These are phyloP conservation scores for Drosophila asahinai DNA, from an alignment of 1,140 invertebrate genomes.

Conservation along the genomic window DNA sequence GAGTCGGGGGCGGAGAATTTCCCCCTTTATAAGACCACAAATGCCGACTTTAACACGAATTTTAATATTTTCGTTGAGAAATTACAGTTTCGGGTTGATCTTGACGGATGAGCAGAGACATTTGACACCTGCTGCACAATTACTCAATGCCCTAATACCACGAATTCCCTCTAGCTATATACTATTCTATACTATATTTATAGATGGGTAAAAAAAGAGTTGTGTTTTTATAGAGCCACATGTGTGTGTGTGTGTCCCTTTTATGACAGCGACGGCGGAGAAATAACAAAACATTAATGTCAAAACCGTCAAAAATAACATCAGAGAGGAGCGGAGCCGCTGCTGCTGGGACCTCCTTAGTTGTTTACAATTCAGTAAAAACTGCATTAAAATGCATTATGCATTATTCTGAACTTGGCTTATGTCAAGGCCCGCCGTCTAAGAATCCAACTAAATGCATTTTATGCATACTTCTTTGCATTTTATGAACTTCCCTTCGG, in stretches of 20 bases:
- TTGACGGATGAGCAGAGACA: slow-evolving; percentile 62
- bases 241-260: slow-evolving; percentile 58
- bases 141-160: slow-evolving; percentile 75
- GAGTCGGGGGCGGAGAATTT: slow-evolving; percentile 1
- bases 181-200: slow-evolving; percentile 44
- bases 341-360: slow-evolving; percentile 60
- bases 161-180: slow-evolving; percentile 49
- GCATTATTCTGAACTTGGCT: slow-evolving; percentile 49
- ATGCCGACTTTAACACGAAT: slow-evolving; percentile 72
- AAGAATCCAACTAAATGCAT: slow-evolving; percentile 24
- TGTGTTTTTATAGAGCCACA: slow-evolving; percentile 64
- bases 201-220: slow-evolving; percentile 66
- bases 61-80: slow-evolving; percentile 76
- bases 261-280: slow-evolving; percentile 69
- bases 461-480: slow-evolving; percentile 19
- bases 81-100: slow-evolving; percentile 61
- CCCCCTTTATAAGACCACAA: slow-evolving; percentile 75
- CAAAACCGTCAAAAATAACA: slow-evolving; percentile 77
- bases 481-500: slow-evolving; percentile 59
- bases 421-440: slow-evolving; percentile 27
- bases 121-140: slow-evolving; percentile 80
- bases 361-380: slow-evolving; percentile 66
- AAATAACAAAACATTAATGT: slow-evolving; percentile 81
- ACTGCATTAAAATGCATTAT: slow-evolving; percentile 75
- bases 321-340: slow-evolving; percentile 16